Conservation (phyloP, 2,888 invertebrate genomes). For the Brenthis daphne region DNA sequence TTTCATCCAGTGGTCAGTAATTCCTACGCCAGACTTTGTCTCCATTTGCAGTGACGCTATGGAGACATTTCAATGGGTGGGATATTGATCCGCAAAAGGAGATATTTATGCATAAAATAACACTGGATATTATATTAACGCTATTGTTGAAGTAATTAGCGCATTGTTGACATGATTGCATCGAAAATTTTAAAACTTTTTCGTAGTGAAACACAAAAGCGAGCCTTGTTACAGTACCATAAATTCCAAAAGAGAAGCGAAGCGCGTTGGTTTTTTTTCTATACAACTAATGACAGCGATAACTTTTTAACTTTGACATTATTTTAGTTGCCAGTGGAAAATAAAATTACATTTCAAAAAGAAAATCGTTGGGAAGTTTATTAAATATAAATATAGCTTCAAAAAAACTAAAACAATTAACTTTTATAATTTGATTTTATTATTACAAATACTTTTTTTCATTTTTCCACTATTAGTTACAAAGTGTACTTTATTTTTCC, state of each 20-base stretch:
- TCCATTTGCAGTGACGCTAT: conserved; percentile 70
- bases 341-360: neutral
- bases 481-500: no score
- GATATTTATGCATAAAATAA: conserved; percentile 49
- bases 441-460: no score
- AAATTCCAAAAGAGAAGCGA: conserved; percentile 81
- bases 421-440: no score
- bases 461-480: no score
- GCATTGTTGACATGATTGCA: conserved; percentile 73
- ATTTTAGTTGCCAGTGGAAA: conserved; percentile 52
- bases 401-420: no score
- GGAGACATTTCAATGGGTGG: conserved; percentile 55
- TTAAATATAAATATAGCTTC: no score
- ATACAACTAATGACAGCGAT: conserved; percentile 72
- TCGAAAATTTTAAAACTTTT: conserved; percentile 65
- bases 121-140: conserved; percentile 47
- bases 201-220: conserved; percentile 74
- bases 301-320: conserved; percentile 67
- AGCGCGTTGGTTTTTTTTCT: conserved; percentile 77
- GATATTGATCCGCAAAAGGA: conserved; percentile 71
- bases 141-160: conserved; percentile 55
- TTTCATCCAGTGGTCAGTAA: conserved; percentile 76
- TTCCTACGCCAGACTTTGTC: conserved; percentile 68
- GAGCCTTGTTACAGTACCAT: conserved; percentile 81
- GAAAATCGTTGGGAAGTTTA: neutral